Base-by-base conservation (phyloP, 2,113 vertebrate species). In the Siniperca chuatsi region DNA sequence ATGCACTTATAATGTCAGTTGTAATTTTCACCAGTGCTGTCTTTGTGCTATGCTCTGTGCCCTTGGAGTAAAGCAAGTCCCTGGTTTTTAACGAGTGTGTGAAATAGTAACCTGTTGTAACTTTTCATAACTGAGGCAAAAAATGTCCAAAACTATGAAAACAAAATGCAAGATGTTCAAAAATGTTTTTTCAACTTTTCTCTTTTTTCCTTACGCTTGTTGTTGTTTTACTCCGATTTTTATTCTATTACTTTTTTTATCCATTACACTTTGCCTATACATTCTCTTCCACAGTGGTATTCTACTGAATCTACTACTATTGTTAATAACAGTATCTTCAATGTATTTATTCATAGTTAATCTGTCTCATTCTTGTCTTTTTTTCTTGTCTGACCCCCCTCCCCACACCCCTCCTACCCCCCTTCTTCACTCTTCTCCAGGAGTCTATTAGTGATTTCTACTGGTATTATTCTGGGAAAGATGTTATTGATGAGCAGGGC, bases 381-480 rank as follows among this genome's bases (percentile, higher is more conserved):
- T 33, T 61, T 21, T 46, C 4, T 44, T n/a, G 35, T 37, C 2
- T 4, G 5, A 4, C 35, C 35, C 6, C 46, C 35, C 12, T 23
- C 42, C n/a, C 9, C 29, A 25, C 3, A 16, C 4, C 21, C 13
- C 33, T 37, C 33, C 68, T 44, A 13, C 48, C 10, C 35, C 37
- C 9, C 37, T 37, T 4, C 40, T 33, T 54, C 4, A 4, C 29
- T 65, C 68, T 77, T 79, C 88, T 90, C 15, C 79, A 99, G 98
- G 98, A 99, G 90, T 99, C 98, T 6, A 98, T 99, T 90, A 99
- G 98, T 94, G 98, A 99, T 93, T 99, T 99, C 88, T 99, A 99
- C 86, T 99, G 98, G 98, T 99, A 97, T 94, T 99, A 99, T 90
- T 99, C 98, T 87, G 98, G 98, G 9, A 99, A 99, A 82, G 98